Evolutionary conservation across 1,140 invertebrate species (phyloP).

Genomic region (Lerema accius): DNA sequence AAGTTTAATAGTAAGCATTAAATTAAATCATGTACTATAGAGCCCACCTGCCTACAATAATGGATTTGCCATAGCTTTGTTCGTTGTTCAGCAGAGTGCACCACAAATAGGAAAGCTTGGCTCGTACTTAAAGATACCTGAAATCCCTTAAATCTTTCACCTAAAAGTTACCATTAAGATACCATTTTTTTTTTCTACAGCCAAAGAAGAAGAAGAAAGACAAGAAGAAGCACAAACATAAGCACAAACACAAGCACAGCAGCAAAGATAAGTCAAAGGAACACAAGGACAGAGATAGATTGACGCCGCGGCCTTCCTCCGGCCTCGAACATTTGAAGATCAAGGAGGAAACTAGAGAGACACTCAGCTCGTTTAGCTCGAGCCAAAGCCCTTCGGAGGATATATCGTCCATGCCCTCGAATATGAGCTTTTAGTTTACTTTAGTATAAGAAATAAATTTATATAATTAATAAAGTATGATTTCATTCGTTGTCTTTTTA

Average conservation of each 20-base stretch:
- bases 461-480: background rate
- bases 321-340: constrained; percentile 74
- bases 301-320: constrained; percentile 54
- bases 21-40: too few relatives aligned
- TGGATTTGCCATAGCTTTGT: too few relatives aligned
- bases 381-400: constrained; percentile 79
- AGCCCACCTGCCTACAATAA: too few relatives aligned
- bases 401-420: constrained; percentile 63
- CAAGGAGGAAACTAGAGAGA: constrained; percentile 83
- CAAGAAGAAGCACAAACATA: constrained; percentile 92
- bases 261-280: constrained; percentile 86
- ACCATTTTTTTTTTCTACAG: constrained; percentile 81
- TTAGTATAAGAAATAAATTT: background rate
- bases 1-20: too few relatives aligned
- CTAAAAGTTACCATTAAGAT: too few relatives aligned
- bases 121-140: too few relatives aligned
- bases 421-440: constrained; percentile 63
- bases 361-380: constrained; percentile 84
- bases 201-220: constrained; percentile 92
- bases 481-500: too few relatives aligned
- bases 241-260: constrained; percentile 90
- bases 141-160: too few relatives aligned
- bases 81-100: too few relatives aligned
- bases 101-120: too few relatives aligned
- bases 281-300: constrained; percentile 83